Base-by-base conservation (phyloP, 2,113 vertebrate genomes). In the Trichomycterus rosablanca region DNA sequence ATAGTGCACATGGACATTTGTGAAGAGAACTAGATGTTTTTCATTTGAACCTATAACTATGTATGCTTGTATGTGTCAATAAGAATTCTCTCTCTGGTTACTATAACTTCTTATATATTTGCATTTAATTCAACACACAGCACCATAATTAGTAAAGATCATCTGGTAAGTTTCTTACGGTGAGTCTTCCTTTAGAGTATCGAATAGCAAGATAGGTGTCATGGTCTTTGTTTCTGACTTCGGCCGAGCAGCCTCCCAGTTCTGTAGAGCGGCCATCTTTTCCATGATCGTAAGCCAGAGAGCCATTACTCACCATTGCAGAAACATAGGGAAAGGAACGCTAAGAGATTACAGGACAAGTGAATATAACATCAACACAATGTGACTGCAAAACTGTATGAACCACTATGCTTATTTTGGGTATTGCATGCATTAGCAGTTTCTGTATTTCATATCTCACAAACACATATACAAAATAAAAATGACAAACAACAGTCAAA, bases 171-270 rank as follows among this genome's bases (percentile, higher is more conserved):
- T 11, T 11, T 57, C 91, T 78, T 81, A 99, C 96, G 51, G 96
- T 98, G 69, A 99, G 87, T 7, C 96, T 84, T 15, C 91, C 90
- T n/a, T 86, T 89, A 52, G 96, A 98, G 77, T 97, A 99, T 58
- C 95, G 93, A 15, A 98, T 56, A n/a, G 96, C 95, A 65, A 99
- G 83, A 79, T 97, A 98, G 0, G 95, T 99, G 78, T 99, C 95
- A 0, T 94, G 92, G 22, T 95, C 91, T 35, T 86, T 83, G 88
- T 98, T 99, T 57, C 95, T 81, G 70, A 99, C 80, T 74, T 99
- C 94, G 0, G 90, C 93, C 0, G 93, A 92, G 77, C 96, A 98
- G 5, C 96, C 96, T 0, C 94, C 93, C 72, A 98, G 81, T 81
- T 99, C 95, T 0, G 90, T 90, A 61, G 85, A 83, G 14, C 92